Evolutionary conservation across 1,140 invertebrate genomes (phyloP), one percentile per base, ranked within the genome.

Genomic region (Elymnias hypermnestra): DNA sequence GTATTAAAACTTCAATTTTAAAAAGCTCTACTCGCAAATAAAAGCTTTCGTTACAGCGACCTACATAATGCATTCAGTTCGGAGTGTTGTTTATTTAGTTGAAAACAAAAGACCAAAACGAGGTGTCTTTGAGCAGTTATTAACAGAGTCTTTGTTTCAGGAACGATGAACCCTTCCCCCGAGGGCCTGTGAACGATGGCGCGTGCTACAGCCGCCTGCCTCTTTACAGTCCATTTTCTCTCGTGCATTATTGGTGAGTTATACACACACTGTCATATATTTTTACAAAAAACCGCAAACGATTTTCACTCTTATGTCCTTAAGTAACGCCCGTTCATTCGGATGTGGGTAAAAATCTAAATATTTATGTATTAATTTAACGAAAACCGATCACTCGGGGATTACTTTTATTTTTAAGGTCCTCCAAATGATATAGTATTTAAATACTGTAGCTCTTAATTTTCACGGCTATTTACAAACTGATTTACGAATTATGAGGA

Each of bases 161-260:
- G 70, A 63, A 61, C 64, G 56, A 79, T 76, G 76, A 68, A 62
- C 63, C 50, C 57, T 43, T 58, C 35, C 51, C 56, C 44, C 21
- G 38, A 51, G 52, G 62, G 58, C 26, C 45, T 63, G 56, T 68
- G 45, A 69, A 58, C 38, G 54, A 82, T 83, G 79, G 69, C 69
- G 63, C 69, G 72, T 46, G 54, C 60, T 47, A 57, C 63, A 39
- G 60, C 66, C 47, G 71, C 69, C 62, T 78, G 65, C 63, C 68
- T 83, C 57, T 81, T 83, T 57, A 79, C 72, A 36, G 68, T 72
- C 51, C 68, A 82, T 72, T 83, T 83, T 65, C 72, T 83, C 51
- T 77, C 72, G 23, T 83, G 63, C 48, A 73, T 83, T 63, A 79
- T 79, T 61, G 70, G 79, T 83, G 53, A 82, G 79, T 69, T 53